phyloP scores from a whole-genome alignment of 1,140 invertebrate genomes.

The Solenopsis fugax region DNA sequence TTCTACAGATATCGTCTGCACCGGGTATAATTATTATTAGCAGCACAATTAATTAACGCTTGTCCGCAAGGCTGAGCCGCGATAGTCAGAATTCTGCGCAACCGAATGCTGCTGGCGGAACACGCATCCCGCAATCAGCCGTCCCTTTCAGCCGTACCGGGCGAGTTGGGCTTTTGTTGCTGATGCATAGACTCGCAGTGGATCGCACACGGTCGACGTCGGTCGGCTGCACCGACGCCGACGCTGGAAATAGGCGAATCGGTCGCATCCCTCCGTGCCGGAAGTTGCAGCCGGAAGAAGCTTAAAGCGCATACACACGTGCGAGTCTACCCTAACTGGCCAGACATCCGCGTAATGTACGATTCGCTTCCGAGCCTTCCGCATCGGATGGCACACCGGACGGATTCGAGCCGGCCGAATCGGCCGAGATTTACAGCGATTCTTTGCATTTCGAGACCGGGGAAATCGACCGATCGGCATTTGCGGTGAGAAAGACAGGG shows the following conservation, averaged over 20 bases:
- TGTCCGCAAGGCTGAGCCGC: constrained; percentile 4
- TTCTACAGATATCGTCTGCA: neutral
- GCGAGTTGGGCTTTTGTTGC: constrained; percentile 32
- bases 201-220: neutral
- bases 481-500: neutral
- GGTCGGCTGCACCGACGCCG: constrained; percentile 1
- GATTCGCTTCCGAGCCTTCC: constrained; percentile 54
- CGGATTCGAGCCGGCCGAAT: constrained; percentile 4
- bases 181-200: neutral
- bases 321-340: constrained; percentile 6
- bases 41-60: constrained; percentile 56
- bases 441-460: neutral
- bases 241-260: constrained; percentile 46
- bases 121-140: neutral
- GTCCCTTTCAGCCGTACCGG: neutral
- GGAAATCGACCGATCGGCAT: neutral
- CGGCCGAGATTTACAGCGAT: constrained; percentile 18
- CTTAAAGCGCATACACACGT: constrained; percentile 46
- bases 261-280: constrained; percentile 41
- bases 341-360: constrained; percentile 57
- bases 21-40: constrained; percentile 41
- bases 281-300: constrained; percentile 52
- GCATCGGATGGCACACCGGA: constrained; percentile 32
- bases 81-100: neutral
- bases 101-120: neutral